Evolutionary conservation across 1,140 invertebrate species (phyloP), one percentile per base, ranked within the genome.

Genomic region (Zaprionus davidi): DNA sequence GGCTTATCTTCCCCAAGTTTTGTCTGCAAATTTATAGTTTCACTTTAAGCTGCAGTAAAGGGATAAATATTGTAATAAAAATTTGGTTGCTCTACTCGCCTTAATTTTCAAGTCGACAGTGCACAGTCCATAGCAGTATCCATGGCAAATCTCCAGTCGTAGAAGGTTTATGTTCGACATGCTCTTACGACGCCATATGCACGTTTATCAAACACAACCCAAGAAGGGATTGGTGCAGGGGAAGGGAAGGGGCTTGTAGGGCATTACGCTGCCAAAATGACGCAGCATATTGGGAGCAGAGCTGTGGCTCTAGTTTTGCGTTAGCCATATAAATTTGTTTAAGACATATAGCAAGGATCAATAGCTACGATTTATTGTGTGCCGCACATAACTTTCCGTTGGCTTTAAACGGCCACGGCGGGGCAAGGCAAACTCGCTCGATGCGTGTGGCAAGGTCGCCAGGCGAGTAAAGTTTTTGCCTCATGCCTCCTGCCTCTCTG

Each of bases 301-400:
- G 82, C 46, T 34, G 34, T 28, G 55, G 55, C 65, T 66, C 82
- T 81, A 85, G 85, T 90, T 85, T 85, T 90, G 81, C 81, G 81
- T 81, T 76, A 53, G 85, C 85, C 81, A 67, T 90, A 90, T 90
- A 90, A 90, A 90, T 90, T 90, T 90, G 85, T 90, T 84, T 81
- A 90, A 90, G 85, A 77, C 85, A 90, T 82, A 85, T 76, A 87
- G 75, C 85, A 84, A 74, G 85, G 85, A 90, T 90, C 85, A 90
- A 90, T 90, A 85, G 79, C 81, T 31, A 53, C 78, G 85, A 88
- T 90, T 90, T 90, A 90, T 88, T 82, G 85, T 87, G 74, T 78
- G 84, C 77, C 83, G 80, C 79, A 86, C 53, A 83, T 86, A 86
- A 82, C 79, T 86, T 85, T 86, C 68, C 59, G 74, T 78, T 84